Conservation (phyloP, 1,140 invertebrate genomes). For the Drosophila mayri region DNA sequence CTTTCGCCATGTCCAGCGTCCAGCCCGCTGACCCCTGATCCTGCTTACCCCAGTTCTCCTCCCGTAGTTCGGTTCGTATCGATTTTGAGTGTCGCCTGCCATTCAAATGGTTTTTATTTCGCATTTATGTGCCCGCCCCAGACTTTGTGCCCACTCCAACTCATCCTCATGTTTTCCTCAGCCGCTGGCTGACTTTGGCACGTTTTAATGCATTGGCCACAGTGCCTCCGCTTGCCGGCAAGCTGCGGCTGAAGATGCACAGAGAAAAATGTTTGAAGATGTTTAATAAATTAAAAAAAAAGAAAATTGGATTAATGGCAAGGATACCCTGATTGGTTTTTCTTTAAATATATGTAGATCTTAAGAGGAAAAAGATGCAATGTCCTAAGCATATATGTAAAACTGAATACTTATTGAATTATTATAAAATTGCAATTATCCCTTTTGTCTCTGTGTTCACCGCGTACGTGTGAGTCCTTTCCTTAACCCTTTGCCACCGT, state of each 20-base stretch:
- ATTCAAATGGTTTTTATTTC: conserved; percentile 81
- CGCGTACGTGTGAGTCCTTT: conserved; percentile 47
- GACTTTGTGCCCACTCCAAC: conserved; percentile 49
- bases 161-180: conserved; percentile 22
- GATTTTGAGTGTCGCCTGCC: conserved; percentile 82
- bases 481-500: conserved; percentile 36
- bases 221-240: conserved; percentile 17
- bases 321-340: not conserved
- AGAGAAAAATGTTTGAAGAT: not conserved
- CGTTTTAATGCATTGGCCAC: conserved; percentile 68
- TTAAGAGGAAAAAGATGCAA: not conserved
- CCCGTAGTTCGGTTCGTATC: conserved; percentile 60
- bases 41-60: not conserved
- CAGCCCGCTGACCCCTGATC: not conserved
- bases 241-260: conserved; percentile 12
- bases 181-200: conserved; percentile 58
- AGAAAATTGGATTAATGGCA: too few species aligned
- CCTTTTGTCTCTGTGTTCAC: not conserved
- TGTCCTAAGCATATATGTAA: not conserved
- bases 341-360: not conserved
- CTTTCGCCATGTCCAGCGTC: conserved; percentile 37
- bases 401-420: not conserved
- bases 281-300: not conserved
- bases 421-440: not conserved
- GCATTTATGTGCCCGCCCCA: conserved; percentile 70